Evolutionary conservation across 2,888 invertebrate species (phyloP), one percentile per base, ranked within the genome.

Genomic region (Scaptomyza polygonia): DNA sequence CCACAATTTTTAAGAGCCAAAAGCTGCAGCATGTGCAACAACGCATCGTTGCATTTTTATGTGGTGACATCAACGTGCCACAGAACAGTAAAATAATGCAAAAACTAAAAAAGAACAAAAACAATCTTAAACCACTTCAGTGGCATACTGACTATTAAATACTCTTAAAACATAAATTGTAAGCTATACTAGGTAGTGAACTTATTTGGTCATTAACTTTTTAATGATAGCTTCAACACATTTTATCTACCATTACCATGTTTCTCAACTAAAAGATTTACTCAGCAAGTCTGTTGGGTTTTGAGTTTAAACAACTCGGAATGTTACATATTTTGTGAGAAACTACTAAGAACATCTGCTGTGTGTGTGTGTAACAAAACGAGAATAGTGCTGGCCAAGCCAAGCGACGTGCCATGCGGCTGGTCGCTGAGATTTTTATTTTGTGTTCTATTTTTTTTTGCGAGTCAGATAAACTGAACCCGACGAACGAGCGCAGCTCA

Each of bases 41-140:
- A 77, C 74, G 74, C 70, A 71, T 77, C 73, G 77, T 55, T 77
- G 77, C 72, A 77, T 72, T 77, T 72, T 76, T 76, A 75, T 74
- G 74, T 76, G 71, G 67, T 51, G 67, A 75, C 72, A 74, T 67
- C 74, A 77, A 77, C 74, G 77, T 74, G 79, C 71, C 73, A 57
- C 72, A 63, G 62, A 36, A 47, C 53, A 56, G 71, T 52, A 58
- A 74, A 57, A 66, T 49, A 34, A 48, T 52, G 27, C 21, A 43
- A 29, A 47, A 57, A 59, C 30, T 49, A 49, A 39, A 40, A 43
- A 21, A n/a, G n/a, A 12, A 32, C 9, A 25, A 25, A 3, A 3
- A 25, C 3, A 25, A 14, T 3, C 25, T 0, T 7, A n/a, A n/a
- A n/a, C n/a, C n/a, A n/a, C n/a, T 29, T 7, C 12, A 7, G 9